Conservation (phyloP, 2,888 invertebrate species). For the Noctua janthina region DNA sequence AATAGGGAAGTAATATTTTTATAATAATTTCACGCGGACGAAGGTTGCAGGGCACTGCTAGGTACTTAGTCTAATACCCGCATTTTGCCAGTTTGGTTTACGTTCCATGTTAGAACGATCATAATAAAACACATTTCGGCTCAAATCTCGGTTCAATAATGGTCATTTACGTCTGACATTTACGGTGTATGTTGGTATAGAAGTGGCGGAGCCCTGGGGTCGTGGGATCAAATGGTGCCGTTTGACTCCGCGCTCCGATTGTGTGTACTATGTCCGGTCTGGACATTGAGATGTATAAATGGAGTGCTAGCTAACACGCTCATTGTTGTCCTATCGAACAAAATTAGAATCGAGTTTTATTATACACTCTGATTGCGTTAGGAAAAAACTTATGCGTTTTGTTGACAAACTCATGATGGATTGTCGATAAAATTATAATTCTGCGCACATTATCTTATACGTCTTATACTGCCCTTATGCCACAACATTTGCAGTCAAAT, state of each 20-base stretch:
- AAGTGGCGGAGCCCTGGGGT: slow-evolving; percentile 56
- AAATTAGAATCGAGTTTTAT: not conserved
- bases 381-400: not conserved
- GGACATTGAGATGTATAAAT: slow-evolving; percentile 14
- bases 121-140: slow-evolving; percentile 26
- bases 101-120: not conserved
- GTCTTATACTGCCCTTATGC: not conserved
- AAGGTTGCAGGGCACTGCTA: not conserved
- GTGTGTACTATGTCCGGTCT: slow-evolving; percentile 52
- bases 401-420: not conserved
- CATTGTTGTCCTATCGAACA: not conserved
- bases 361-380: not conserved
- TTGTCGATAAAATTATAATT: not conserved
- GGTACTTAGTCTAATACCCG: not conserved
- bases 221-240: slow-evolving; percentile 67
- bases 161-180: slow-evolving; percentile 60
- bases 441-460: not conserved
- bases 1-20: too few species aligned
- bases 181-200: slow-evolving; percentile 39
- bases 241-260: slow-evolving; percentile 60
- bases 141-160: slow-evolving; percentile 27
- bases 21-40: not conserved
- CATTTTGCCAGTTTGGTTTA: not conserved
- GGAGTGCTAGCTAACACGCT: slow-evolving; percentile 20
- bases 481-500: not conserved